Conservation (phyloP, 2,888 invertebrate species). For the Proisotoma minuta region DNA sequence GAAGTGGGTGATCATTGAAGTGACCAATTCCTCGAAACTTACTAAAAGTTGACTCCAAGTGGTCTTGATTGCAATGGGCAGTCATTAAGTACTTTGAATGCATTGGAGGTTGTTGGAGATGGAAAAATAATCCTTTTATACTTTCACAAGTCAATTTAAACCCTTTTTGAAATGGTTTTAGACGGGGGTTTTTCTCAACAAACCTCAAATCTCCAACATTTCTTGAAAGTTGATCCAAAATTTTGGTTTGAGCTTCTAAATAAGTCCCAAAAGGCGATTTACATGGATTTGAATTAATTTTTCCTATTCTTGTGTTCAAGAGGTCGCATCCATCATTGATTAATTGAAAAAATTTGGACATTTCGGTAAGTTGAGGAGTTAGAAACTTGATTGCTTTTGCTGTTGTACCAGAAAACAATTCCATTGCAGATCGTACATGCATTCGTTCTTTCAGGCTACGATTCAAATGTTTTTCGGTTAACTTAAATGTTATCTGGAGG, state of each 20-base stretch:
- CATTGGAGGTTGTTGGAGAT: not conserved
- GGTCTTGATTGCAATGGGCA: slow-evolving; percentile 19
- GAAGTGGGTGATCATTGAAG: slow-evolving; percentile 2
- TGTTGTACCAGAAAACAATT: slow-evolving; percentile 13
- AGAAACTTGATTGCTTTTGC: slow-evolving; percentile 10
- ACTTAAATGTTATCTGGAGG: not conserved
- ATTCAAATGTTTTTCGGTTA: slow-evolving; percentile 7
- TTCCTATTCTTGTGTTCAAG: not conserved
- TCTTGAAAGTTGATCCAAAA: slow-evolving; percentile 2
- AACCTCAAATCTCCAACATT: slow-evolving; percentile 6
- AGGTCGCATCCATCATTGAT: slow-evolving; percentile 18
- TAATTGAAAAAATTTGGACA: slow-evolving; percentile 14
- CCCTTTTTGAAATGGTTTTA: slow-evolving; percentile 23
- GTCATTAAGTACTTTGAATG: slow-evolving; percentile 12
- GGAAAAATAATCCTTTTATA: slow-evolving; percentile 2
- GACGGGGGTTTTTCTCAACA: not conserved
- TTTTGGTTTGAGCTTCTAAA: not conserved
- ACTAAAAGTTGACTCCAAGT: slow-evolving; percentile 10
- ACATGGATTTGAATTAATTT: not conserved
- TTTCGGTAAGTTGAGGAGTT: not conserved
- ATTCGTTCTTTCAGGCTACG: slow-evolving; percentile 1
- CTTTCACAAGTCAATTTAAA: slow-evolving; percentile 5
- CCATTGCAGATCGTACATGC: slow-evolving; percentile 11
- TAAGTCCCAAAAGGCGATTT: not conserved
- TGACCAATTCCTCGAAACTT: slow-evolving; percentile 10